These are phyloP conservation scores for Malaclemys terrapin DNA, from an alignment of 2,113 vertebrate genomes.

Conservation along the genomic window DNA sequence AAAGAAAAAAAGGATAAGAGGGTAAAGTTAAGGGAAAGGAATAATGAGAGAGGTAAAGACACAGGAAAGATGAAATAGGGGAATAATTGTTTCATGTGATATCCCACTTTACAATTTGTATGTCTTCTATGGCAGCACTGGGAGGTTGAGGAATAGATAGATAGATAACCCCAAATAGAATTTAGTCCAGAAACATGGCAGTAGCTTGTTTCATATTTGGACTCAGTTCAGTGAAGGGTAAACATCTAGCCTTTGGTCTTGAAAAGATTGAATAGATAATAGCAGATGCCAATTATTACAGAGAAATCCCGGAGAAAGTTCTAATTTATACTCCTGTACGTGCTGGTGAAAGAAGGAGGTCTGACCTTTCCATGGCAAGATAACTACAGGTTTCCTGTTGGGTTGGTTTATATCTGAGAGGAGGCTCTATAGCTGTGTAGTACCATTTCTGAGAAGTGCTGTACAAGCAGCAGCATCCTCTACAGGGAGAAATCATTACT, in stretches of 20 bases:
- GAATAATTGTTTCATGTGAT: neutral
- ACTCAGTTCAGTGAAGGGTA: neutral
- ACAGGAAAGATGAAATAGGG: neutral
- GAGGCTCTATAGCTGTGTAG: neutral
- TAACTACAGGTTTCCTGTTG: conserved; percentile 39
- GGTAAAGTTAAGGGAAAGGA: neutral
- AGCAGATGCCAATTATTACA: conserved; percentile 21
- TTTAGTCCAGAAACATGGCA: neutral
- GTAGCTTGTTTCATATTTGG: neutral
- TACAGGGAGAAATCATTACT: conserved; percentile 14
- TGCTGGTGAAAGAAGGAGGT: neutral
- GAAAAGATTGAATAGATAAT: neutral
- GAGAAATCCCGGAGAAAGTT: neutral
- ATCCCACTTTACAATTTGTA: neutral
- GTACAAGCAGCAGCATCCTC: neutral
- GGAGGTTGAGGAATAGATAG: neutral
- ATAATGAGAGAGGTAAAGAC: neutral
- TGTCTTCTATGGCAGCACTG: neutral
- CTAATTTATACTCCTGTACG: neutral
- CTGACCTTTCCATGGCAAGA: conserved; percentile 1
- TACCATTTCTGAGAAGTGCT: neutral
- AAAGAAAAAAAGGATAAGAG: neutral
- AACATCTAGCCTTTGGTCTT: neutral
- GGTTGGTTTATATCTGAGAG: neutral
- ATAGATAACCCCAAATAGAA: neutral